phyloP scores from a whole-genome alignment of 1,140 invertebrate genomes.

The Ceratosolen solmsi region DNA sequence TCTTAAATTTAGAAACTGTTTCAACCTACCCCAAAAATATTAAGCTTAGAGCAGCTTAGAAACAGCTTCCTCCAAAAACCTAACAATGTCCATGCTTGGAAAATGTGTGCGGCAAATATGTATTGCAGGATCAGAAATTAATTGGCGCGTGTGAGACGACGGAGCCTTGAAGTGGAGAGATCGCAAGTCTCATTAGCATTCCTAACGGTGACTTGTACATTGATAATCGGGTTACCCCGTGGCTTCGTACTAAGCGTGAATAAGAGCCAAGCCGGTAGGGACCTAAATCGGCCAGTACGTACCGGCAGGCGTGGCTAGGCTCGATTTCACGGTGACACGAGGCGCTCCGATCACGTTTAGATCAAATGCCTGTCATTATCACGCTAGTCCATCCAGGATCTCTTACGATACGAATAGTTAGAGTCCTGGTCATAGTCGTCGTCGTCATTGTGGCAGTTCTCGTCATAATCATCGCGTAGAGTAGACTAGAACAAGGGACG shows the following conservation, averaged over 20 bases:
- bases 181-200: constrained; percentile 27
- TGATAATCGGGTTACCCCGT: constrained; percentile 2
- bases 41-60: too few relatives aligned
- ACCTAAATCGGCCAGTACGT: constrained; percentile 14
- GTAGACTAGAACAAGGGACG: background rate
- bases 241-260: background rate
- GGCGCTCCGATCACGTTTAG: constrained; percentile 66
- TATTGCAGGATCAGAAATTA: constrained; percentile 1
- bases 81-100: too few relatives aligned
- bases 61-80: too few relatives aligned
- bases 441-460: background rate
- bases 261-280: background rate
- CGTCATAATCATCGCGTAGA: background rate
- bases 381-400: constrained; percentile 66
- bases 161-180: background rate
- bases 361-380: constrained; percentile 71
- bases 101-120: too few relatives aligned
- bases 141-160: background rate
- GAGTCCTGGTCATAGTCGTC: background rate
- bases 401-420: constrained; percentile 27
- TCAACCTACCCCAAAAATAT: too few relatives aligned
- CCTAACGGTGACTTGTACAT: background rate
- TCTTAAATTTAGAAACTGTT: too few relatives aligned
- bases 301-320: constrained; percentile 64
- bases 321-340: constrained; percentile 66